Base-by-base conservation (phyloP, 2,888 invertebrate genomes). In the Yponomeuta sedellus region DNA sequence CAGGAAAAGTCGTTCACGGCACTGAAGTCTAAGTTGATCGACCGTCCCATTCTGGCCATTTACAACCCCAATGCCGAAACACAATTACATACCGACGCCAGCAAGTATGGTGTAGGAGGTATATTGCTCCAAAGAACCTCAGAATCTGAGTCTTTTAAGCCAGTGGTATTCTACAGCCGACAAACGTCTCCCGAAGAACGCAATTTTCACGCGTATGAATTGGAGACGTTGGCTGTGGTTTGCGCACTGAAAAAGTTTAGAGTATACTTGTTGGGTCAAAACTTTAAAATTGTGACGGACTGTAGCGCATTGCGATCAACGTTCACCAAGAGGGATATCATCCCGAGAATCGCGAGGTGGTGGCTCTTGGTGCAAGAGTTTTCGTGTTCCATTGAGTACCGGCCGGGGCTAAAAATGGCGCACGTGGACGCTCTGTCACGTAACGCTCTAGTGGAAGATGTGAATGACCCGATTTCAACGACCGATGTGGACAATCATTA, bases 251-350 rank as follows among this genome's bases (percentile, higher is more conserved):
- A 67, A n/a, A 68, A 66, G 52, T 73, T 73, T 61, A 59, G 71
- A 10, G 70, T 71, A 0, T 71, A 70, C 65, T 20, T 72, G 0
- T n/a, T 72, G 40, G 71, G 72, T 1, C 62, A 67, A 10, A 56
- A 62, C 10, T 72, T 73, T 57, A 71, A 66, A 59, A 67, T 73
- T 6, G 10, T 70, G 1, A 69, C 73, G 0, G 71, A 73, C 20
- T 72, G 71, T 67, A 73, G 67, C 63, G 69, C 71, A 1, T 40
- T 73, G 0, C 68, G 71, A 1, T 64, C 69, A 5, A 72, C 70
- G 4, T 68, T 73, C 20, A 40, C 61, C 1, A 72, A 73, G 65
- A 59, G 69, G 1, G 71, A 71, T 39, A 12, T 71, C 6, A 59
- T 71, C 11, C 71, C 70, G 4, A 62, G 71, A 4, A 67, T 71